These are phyloP conservation scores for Erythrolamprus reginae DNA, from an alignment of 2,113 vertebrate species.

Conservation along the genomic window DNA sequence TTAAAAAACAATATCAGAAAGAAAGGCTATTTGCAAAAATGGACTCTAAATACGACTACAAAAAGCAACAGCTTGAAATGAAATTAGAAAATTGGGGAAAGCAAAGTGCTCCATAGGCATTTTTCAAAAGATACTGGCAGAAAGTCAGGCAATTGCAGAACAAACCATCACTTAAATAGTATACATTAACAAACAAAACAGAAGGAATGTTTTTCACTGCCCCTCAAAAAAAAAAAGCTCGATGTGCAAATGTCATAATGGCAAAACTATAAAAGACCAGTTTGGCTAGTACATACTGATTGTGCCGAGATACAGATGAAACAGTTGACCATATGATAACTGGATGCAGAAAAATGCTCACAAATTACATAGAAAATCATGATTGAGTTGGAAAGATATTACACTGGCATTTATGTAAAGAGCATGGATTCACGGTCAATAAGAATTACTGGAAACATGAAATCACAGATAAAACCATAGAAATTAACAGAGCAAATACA, in stretches of 20 bases:
- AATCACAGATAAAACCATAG: not conserved
- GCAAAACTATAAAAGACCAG: not conserved
- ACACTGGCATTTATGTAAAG: not conserved
- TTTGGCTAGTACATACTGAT: not conserved
- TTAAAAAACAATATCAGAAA: not conserved
- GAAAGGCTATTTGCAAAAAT: not conserved
- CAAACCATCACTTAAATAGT: not conserved
- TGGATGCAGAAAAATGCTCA: not conserved
- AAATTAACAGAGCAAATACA: not conserved
- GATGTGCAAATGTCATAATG: not conserved
- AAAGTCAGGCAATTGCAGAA: not conserved
- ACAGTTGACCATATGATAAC: not conserved
- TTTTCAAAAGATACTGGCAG: not conserved
- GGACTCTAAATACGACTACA: not conserved
- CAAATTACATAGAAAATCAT: not conserved
- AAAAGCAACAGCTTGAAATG: not conserved
- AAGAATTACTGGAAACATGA: not conserved
- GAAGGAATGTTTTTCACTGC: not conserved
- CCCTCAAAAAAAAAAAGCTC: not conserved
- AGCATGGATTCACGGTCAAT: not conserved
- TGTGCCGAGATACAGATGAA: not conserved
- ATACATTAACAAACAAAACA: not conserved
- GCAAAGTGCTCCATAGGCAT: not conserved
- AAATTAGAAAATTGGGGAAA: not conserved
- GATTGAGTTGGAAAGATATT: not conserved